Evolutionary conservation across 2,113 vertebrate genomes (phyloP).

Genomic region (Rutilus rutilus): DNA sequence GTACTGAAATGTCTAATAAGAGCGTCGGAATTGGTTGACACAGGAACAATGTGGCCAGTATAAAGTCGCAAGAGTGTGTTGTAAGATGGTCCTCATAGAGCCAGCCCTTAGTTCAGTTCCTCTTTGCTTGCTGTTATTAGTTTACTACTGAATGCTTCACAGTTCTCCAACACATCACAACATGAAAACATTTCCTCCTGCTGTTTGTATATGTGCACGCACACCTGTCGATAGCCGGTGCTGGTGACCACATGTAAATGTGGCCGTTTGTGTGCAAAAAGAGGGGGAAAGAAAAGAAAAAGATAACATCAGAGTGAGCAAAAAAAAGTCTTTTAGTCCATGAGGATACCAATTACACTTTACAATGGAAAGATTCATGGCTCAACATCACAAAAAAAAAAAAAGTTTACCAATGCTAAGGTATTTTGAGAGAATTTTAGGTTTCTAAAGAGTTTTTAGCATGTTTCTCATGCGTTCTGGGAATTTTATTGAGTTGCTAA

Average conservation of each 20-base stretch:
- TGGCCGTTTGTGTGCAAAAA: conserved; percentile 26
- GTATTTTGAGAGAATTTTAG: neutral
- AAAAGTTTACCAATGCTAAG: neutral
- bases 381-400: neutral
- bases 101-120: conserved; percentile 21
- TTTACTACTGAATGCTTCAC: conserved; percentile 18
- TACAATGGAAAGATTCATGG: conserved; percentile 4
- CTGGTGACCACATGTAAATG: conserved; percentile 41
- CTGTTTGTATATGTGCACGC: conserved; percentile 30
- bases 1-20: neutral
- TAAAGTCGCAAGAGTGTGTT: conserved; percentile 24
- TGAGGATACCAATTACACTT: conserved; percentile 1
- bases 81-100: conserved; percentile 27
- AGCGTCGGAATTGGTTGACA: neutral
- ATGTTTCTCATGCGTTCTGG: neutral
- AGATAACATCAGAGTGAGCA: conserved; percentile 23
- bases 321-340: neutral
- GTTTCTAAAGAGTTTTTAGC: neutral
- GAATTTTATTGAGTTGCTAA: neutral
- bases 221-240: conserved; percentile 27
- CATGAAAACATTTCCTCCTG: conserved; percentile 31
- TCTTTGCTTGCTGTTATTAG: conserved; percentile 23
- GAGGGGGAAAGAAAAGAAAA: neutral
- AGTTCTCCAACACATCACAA: conserved; percentile 30
- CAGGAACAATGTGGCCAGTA: conserved; percentile 33